Conservation (phyloP, 1,140 invertebrate genomes). For the Anagrus nilaparvatae region DNA sequence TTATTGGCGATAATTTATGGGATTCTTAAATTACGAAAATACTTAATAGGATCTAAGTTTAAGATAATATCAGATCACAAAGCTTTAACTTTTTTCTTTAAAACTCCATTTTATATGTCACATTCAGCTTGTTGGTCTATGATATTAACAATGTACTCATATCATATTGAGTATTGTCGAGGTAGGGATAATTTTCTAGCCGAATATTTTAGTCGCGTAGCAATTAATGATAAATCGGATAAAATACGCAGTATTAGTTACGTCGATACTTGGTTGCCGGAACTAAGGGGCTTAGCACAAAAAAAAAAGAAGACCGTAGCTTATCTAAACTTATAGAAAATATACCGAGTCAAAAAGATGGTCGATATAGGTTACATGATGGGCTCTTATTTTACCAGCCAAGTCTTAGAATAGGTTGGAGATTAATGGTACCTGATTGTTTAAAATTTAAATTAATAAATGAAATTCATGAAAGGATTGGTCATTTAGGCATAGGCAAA, state of each 20-base stretch:
- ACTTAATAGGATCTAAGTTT: neutral
- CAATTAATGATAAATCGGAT: too few species aligned
- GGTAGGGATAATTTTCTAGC: conserved; percentile 4
- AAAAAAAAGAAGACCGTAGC: neutral
- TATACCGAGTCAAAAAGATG: neutral
- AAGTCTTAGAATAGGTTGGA: too few species aligned
- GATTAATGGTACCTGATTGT: neutral
- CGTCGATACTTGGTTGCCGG: neutral
- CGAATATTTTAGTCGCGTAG: conserved; percentile 6
- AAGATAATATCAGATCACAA: conserved; percentile 11
- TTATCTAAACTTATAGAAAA: neutral
- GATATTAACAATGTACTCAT: neutral
- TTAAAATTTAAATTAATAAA: neutral
- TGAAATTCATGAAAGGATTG: neutral
- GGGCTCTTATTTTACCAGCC: too few species aligned
- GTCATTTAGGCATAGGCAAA: neutral
- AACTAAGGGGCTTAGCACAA: neutral
- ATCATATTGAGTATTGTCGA: neutral
- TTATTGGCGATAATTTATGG: conserved; percentile 4
- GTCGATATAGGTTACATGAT: neutral
- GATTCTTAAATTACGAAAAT: conserved; percentile 2
- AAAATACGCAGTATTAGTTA: too few species aligned
- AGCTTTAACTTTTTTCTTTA: neutral
- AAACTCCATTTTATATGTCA: neutral
- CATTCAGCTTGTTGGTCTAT: neutral